phyloP scores from a whole-genome alignment of 2,113 vertebrate genomes.

The Etheostoma spectabile region DNA sequence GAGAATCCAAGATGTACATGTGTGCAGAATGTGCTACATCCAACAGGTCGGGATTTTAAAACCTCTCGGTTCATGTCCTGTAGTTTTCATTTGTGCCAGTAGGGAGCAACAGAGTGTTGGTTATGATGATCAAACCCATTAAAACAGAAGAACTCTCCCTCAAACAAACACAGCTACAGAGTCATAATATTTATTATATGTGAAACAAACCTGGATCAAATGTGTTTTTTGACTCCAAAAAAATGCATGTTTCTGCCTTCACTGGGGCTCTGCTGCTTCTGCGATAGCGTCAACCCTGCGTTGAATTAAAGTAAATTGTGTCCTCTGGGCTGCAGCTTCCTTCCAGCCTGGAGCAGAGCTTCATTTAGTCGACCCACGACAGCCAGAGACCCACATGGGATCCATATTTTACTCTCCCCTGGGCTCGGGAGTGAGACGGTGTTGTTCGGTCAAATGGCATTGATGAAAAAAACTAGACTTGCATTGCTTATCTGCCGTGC shows the following conservation, averaged over 20 bases:
- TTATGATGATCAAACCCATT: not conserved
- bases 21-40: not conserved
- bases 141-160: not conserved
- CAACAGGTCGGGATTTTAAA: not conserved
- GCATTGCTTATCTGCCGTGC: not conserved
- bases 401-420: not conserved
- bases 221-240: too few relatives aligned
- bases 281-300: not conserved
- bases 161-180: not conserved
- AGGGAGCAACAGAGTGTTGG: constrained; percentile 27
- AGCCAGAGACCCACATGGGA: not conserved
- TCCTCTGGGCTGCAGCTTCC: not conserved
- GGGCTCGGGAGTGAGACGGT: not conserved
- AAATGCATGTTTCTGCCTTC: not conserved
- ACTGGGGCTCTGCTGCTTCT: not conserved
- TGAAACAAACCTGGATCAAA: not conserved
- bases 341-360: not conserved
- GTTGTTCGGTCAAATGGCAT: not conserved
- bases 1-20: not conserved
- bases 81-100: constrained; percentile 15
- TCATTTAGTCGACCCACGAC: not conserved
- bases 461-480: not conserved
- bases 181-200: not conserved
- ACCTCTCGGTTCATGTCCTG: not conserved
- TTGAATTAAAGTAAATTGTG: not conserved